Conservation (phyloP, 2,888 invertebrate species). For the Psylliodes chrysocephalus region DNA sequence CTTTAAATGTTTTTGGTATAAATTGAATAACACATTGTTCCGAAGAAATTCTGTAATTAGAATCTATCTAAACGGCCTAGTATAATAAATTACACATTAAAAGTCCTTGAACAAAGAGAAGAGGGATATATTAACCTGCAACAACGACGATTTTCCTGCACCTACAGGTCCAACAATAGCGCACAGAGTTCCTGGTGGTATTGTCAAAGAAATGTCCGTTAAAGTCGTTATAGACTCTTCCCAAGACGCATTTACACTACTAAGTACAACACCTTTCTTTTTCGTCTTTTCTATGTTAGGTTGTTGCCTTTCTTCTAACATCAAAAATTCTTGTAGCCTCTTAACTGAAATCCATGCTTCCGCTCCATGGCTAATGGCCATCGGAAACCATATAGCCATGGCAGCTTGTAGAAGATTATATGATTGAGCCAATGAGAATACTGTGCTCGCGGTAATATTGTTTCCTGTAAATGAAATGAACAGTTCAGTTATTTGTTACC, state of each 20-base stretch:
- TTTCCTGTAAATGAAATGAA: no score
- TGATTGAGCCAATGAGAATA: slow-evolving; percentile 49
- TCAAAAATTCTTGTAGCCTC: slow-evolving; percentile 41
- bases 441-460: no score
- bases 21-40: no score
- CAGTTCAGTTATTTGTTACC: no score
- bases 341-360: slow-evolving; percentile 43
- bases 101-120: no score
- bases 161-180: slow-evolving; percentile 74
- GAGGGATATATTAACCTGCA: no score
- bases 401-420: slow-evolving; percentile 42
- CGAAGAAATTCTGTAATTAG: no score
- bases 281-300: slow-evolving; percentile 34
- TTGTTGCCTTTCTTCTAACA: slow-evolving; percentile 50
- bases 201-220: slow-evolving; percentile 62
- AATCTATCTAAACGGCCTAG: no score
- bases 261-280: slow-evolving; percentile 46
- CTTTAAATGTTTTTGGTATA: no score
- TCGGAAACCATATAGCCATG: slow-evolving; percentile 41
- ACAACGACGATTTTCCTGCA: slow-evolving; percentile 34
- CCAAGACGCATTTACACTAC: slow-evolving; percentile 57
- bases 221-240: slow-evolving; percentile 43
- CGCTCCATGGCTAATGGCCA: slow-evolving; percentile 39
- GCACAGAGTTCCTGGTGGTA: slow-evolving; percentile 67
- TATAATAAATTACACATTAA: no score